Evolutionary conservation across 2,113 vertebrate genomes (phyloP), one percentile per base, ranked within the genome.

Genomic region (Oophaga pumilio): DNA sequence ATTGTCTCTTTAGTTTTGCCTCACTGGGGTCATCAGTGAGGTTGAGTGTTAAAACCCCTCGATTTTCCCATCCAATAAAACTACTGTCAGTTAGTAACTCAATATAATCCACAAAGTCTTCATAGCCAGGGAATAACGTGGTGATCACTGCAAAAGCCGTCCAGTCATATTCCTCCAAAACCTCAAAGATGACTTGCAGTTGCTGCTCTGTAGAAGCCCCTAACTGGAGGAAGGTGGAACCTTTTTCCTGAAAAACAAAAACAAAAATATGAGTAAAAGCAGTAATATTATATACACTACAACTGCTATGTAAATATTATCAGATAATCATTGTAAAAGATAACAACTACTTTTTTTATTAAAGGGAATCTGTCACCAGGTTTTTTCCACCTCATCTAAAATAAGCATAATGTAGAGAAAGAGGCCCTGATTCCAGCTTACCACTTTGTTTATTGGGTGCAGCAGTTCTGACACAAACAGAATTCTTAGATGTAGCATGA

Each of bases 111-210:
- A 98, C 94, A 80, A 99, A 97, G 71, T 96, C 97, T 92, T 97
- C 96, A 93, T 98, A 96, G 89, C 97, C 97, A 0, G 97, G 97
- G 92, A 97, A 96, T 82, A 96, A 95, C 0, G 97, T 98, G 90
- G 95, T 97, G 91, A 99, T 95, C 28, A 98, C 95, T 0, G 97
- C 97, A 88, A 99, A 99, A 84, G 97, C 89, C 0, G 97, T 99
- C 97, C 97, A 99, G 83, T 99, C 97, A 2, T 99, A 98, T 89
- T 98, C 97, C 91, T 99, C 97, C 92, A 99, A 93, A 91, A 99
- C 96, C 94, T 98, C 97, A 53, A 98, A 98, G 93, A 99, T 97
- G 89, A 98, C 97, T 91, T 95, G 96, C 4, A 98, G 92, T 83
- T 99, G 97, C 89, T 98, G 97, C 83, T 97, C 95, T 0, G 97